Conservation (phyloP, 1,140 invertebrate genomes). For the Solenopsis invicta region DNA sequence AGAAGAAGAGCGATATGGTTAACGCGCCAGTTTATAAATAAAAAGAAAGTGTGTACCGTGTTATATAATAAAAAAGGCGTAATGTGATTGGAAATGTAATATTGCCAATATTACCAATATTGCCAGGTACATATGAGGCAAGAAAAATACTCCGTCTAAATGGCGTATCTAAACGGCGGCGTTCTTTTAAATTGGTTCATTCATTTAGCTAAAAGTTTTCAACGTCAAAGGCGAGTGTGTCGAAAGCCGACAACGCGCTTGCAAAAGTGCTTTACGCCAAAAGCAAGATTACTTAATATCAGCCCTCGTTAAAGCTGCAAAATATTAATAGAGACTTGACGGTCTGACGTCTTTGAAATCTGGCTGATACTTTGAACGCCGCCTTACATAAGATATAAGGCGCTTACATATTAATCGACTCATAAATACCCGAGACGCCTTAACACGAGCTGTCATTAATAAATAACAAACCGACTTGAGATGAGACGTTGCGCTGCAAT, state of each 20-base stretch:
- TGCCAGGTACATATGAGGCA: background rate
- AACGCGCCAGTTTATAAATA: background rate
- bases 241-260: conserved; percentile 56
- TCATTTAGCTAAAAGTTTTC: conserved; percentile 59
- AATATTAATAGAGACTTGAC: conserved; percentile 56
- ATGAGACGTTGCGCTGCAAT: conserved; percentile 27
- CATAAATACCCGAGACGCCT: conserved; percentile 48
- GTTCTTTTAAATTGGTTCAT: conserved; percentile 59
- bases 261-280: conserved; percentile 41
- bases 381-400: conserved; percentile 52
- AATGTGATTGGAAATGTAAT: background rate
- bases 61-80: background rate
- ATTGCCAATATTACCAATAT: background rate
- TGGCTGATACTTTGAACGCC: conserved; percentile 63
- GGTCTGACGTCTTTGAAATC: conserved; percentile 62
- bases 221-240: conserved; percentile 50
- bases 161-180: conserved; percentile 36
- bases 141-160: conserved; percentile 34
- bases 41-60: background rate
- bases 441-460: conserved; percentile 47
- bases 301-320: conserved; percentile 45
- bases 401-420: conserved; percentile 64
- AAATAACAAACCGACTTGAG: conserved; percentile 50
- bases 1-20: background rate
- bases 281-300: conserved; percentile 56